Percentiles rank a stretch among this genome's conserved stretches.
Conservation (phyloP, 2,113 vertebrate species). For the Genyomyrus donnyi region DNA sequence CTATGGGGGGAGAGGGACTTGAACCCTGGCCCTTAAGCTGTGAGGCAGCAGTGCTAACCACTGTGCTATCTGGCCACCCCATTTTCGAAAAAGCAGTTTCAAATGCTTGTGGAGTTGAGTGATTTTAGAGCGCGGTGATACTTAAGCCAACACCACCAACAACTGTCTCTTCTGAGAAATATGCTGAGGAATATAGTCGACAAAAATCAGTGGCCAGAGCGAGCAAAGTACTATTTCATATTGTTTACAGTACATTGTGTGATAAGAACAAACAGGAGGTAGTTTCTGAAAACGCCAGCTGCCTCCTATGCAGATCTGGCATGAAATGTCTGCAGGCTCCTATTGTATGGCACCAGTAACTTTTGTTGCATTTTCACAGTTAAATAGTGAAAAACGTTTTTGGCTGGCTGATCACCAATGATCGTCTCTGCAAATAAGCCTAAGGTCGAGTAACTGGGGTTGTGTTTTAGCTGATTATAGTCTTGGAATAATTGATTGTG, state of each 20-base stretch:
- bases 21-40: no score
- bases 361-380: background rate
- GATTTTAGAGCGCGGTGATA: background rate
- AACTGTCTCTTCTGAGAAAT: background rate
- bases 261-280: background rate
- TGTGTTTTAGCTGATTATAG: background rate
- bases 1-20: no score
- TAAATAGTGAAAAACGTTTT: background rate
- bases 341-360: background rate
- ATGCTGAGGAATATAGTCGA: background rate
- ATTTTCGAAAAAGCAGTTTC: background rate
- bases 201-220: background rate
- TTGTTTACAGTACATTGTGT: background rate
- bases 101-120: background rate
- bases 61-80: no score
- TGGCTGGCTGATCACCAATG: background rate
- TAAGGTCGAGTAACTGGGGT: background rate
- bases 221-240: background rate
- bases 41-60: no score
- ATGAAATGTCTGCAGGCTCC: background rate
- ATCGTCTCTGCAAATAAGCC: background rate
- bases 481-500: background rate
- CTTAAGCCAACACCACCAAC: background rate
- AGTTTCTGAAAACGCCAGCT: background rate
- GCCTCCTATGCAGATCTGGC: background rate